Conservation (phyloP, 2,888 invertebrate species). For the Pomacea canaliculata region DNA sequence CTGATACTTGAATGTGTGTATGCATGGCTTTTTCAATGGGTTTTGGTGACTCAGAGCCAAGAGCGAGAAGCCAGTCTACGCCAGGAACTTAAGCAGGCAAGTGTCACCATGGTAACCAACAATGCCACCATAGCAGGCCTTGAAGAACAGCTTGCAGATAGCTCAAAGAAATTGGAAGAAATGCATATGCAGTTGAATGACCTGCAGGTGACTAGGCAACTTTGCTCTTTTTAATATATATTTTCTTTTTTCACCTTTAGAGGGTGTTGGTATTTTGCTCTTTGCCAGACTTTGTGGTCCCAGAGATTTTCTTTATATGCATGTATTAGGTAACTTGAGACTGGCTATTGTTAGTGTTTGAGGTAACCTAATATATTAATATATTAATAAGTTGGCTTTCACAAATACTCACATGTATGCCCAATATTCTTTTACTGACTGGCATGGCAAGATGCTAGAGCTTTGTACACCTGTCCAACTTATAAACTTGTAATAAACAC, state of each 20-base stretch:
- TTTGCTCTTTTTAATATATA: not conserved
- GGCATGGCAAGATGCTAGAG: no score
- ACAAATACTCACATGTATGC: no score
- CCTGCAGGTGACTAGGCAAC: slow-evolving; percentile 31
- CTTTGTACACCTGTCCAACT: no score
- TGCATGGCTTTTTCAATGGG: no score
- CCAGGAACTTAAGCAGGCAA: slow-evolving; percentile 46
- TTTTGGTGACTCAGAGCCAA: slow-evolving; percentile 39
- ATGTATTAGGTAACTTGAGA: not conserved
- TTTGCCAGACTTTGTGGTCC: no score
- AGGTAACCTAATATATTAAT: no score
- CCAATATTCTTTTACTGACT: no score
- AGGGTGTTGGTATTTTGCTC: no score
- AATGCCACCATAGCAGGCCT: slow-evolving; percentile 41
- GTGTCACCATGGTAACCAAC: slow-evolving; percentile 43
- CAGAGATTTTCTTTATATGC: no score
- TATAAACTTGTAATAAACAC: not conserved
- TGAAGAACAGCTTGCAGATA: slow-evolving; percentile 44
- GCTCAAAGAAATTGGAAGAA: slow-evolving; percentile 36
- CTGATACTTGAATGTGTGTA: no score
- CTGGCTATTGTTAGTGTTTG: no score
- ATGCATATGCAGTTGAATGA: slow-evolving; percentile 37
- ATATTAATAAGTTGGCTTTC: no score
- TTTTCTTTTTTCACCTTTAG: slow-evolving; percentile 1
- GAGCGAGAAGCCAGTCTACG: slow-evolving; percentile 48